Percentiles rank a stretch among this genome's conserved stretches.
These are phyloP conservation scores for Triplophysa bombifrons DNA, from an alignment of 2,797 vertebrate species.

Conservation along the genomic window DNA sequence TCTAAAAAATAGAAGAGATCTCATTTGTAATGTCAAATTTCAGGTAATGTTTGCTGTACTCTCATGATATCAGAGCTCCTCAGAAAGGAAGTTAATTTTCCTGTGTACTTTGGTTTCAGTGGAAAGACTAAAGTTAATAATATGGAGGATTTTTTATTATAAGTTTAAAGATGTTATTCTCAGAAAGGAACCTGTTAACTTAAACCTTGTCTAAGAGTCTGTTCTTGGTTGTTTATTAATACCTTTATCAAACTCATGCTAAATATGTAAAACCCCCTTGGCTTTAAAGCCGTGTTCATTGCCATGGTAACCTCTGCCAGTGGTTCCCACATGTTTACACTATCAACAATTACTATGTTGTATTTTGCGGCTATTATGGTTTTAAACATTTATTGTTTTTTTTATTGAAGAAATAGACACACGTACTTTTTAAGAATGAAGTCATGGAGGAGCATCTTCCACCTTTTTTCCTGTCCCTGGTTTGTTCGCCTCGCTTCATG, in stretches of 20 bases:
- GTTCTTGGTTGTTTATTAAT: conserved; percentile 38
- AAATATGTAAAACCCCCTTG: conserved; percentile 16
- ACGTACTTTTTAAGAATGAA: too few species aligned
- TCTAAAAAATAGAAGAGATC: too few species aligned
- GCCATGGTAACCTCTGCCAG: too few species aligned
- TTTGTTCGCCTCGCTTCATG: too few species aligned
- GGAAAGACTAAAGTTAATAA: conserved; percentile 20
- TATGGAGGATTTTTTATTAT: not conserved
- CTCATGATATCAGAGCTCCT: not conserved
- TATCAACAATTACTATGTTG: too few species aligned
- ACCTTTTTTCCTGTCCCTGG: too few species aligned
- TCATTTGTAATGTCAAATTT: too few species aligned
- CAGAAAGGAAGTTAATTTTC: not conserved
- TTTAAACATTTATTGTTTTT: too few species aligned
- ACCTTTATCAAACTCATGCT: conserved; percentile 14
- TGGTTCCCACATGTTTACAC: too few species aligned
- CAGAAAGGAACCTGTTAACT: conserved; percentile 9
- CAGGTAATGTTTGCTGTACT: not conserved
- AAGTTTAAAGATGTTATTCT: conserved; percentile 4
- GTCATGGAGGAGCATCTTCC: too few species aligned
- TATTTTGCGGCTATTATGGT: too few species aligned
- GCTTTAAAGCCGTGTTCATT: not conserved
- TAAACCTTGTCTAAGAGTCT: conserved; percentile 33
- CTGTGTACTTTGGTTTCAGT: conserved; percentile 20
- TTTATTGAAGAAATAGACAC: too few species aligned